A percentile compares a stretch with the other conserved stretches of the same genome.
Conservation (phyloP, 2,797 vertebrate genomes). For the Echeneis naucrates region DNA sequence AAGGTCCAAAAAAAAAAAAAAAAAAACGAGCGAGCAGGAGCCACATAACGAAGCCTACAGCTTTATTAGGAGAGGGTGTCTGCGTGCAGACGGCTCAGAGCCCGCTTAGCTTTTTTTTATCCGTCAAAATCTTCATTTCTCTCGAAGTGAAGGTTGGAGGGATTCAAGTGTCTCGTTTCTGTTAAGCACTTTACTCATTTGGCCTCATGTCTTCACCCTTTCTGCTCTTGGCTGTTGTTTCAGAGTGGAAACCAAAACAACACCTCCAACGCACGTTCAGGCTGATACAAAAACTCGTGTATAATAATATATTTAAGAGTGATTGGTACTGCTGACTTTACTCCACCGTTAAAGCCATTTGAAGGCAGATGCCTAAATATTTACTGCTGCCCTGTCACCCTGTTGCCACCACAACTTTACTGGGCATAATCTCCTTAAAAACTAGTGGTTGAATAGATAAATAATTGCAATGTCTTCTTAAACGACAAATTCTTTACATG, state of each 20-base stretch:
- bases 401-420: conserved; percentile 27
- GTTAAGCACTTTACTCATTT: conserved; percentile 48
- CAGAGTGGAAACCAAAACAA: conserved; percentile 62
- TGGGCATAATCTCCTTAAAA: conserved; percentile 14
- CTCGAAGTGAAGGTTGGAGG: conserved; percentile 43
- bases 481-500: conserved; percentile 23
- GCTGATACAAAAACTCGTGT: conserved; percentile 35
- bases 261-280: conserved; percentile 23
- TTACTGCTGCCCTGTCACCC: conserved; percentile 31
- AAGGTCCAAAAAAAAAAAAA: conserved; percentile 57
- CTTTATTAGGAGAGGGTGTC: conserved; percentile 58
- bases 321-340: conserved; percentile 10
- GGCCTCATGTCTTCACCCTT: conserved; percentile 37
- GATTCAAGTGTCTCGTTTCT: conserved; percentile 39
- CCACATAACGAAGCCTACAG: conserved; percentile 65
- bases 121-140: conserved; percentile 47
- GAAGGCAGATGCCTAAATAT: conserved; percentile 38
- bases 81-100: conserved; percentile 56
- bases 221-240: conserved; percentile 49
- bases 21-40: conserved; percentile 61
- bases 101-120: conserved; percentile 45
- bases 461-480: conserved; percentile 12
- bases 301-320: conserved; percentile 48
- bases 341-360: conserved; percentile 1
- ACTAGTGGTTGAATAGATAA: conserved; percentile 9